These are phyloP conservation scores for Hydrozoanthus gracilis DNA, from an alignment of 92 coral and sea anemone genomes.

Conservation along the genomic window DNA sequence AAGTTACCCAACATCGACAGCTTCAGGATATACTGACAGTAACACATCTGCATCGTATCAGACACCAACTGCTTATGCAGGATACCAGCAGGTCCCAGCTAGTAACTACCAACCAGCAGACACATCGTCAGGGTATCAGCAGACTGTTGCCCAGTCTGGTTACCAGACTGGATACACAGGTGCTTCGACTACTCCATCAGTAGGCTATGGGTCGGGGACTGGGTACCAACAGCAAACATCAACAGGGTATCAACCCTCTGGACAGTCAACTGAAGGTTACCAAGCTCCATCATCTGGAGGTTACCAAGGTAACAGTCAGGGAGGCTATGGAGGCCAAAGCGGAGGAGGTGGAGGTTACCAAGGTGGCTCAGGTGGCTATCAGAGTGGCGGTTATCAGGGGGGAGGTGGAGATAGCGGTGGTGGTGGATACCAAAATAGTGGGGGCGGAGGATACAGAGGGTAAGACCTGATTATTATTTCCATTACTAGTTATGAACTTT, in stretches of 20 bases:
- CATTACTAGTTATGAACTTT: neutral
- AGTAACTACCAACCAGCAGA: constrained; percentile 23
- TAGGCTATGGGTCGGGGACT: constrained; percentile 11
- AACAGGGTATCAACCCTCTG: constrained; percentile 22
- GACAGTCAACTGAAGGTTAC: constrained; percentile 19
- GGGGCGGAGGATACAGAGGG: constrained; percentile 49
- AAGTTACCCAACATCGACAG: constrained; percentile 13
- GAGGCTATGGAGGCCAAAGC: constrained; percentile 37
- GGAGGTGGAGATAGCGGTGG: constrained; percentile 24
- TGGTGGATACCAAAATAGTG: constrained; percentile 38
- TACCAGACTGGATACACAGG: constrained; percentile 30
- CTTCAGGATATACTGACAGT: constrained; percentile 31
- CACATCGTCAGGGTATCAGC: constrained; percentile 17
- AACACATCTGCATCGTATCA: constrained; percentile 10
- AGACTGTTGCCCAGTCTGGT: constrained; percentile 14
- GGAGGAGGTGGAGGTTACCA: constrained; percentile 39
- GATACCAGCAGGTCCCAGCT: constrained; percentile 24
- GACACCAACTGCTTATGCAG: constrained; percentile 23
- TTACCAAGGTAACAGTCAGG: constrained; percentile 38
- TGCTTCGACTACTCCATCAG: constrained; percentile 26
- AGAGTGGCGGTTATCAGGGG: constrained; percentile 40
- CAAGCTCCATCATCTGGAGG: constrained; percentile 45
- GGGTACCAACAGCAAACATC: constrained; percentile 19
- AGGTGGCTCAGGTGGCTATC: constrained; percentile 36
- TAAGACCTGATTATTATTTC: constrained; percentile 2